phyloP scores from a whole-genome alignment of 2,797 vertebrate genomes.

The Steatocranus sp. region DNA sequence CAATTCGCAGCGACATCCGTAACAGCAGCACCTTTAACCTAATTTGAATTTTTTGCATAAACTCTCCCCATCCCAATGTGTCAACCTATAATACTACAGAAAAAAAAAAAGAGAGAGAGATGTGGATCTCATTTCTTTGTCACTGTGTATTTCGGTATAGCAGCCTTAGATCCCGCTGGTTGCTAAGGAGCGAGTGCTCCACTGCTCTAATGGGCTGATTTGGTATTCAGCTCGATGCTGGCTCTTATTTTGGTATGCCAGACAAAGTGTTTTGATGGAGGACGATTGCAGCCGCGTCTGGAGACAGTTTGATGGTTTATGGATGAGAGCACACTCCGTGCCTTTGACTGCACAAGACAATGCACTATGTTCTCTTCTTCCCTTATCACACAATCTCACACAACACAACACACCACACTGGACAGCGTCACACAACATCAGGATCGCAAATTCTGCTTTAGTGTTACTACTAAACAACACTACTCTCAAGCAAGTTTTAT shows the following conservation, averaged over 20 bases:
- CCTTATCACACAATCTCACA: constrained; percentile 70
- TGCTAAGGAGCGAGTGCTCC: constrained; percentile 96
- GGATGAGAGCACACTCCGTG: constrained; percentile 90
- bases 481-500: constrained; percentile 50
- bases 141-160: constrained; percentile 81
- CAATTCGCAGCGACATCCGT: constrained; percentile 43
- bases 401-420: constrained; percentile 61
- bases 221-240: constrained; percentile 94
- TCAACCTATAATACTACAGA: constrained; percentile 56
- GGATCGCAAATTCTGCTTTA: constrained; percentile 48
- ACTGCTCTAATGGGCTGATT: constrained; percentile 97
- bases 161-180: constrained; percentile 89
- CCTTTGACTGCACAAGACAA: constrained; percentile 86
- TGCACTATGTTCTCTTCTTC: constrained; percentile 78
- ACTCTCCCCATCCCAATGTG: constrained; percentile 45
- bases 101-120: constrained; percentile 32
- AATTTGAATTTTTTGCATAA: constrained; percentile 61
- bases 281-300: constrained; percentile 98
- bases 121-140: constrained; percentile 78
- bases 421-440: constrained; percentile 73
- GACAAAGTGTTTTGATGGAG: constrained; percentile 99
- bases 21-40: constrained; percentile 56
- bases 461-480: constrained; percentile 35
- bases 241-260: constrained; percentile 99
- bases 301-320: constrained; percentile 92